These are phyloP conservation scores for Polydrusus pterygomalis DNA, from an alignment of 2,888 invertebrate genomes.

Conservation along the genomic window DNA sequence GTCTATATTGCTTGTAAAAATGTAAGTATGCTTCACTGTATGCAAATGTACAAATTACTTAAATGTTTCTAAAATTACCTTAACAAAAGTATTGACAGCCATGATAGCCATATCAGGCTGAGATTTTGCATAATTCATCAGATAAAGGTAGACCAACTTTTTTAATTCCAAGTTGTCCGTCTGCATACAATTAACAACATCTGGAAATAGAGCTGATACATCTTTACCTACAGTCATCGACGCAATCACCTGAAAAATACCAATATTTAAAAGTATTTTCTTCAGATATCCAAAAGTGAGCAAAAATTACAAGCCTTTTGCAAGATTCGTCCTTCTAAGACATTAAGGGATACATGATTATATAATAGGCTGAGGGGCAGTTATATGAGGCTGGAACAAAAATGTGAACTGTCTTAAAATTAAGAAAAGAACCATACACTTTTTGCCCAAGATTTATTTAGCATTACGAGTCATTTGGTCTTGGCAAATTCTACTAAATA, in stretches of 20 bases:
- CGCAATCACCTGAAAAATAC: constrained; percentile 88
- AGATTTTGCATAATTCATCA: constrained; percentile 99
- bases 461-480: too few relatives aligned
- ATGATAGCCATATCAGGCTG: constrained; percentile 99
- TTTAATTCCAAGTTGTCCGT: constrained; percentile 99
- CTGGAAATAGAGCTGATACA: constrained; percentile 98
- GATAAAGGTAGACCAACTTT: constrained; percentile 97
- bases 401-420: too few relatives aligned
- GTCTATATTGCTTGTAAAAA: too few relatives aligned
- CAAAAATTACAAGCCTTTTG: too few relatives aligned
- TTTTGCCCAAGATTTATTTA: too few relatives aligned
- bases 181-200: constrained; percentile 99
- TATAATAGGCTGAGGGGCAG: too few relatives aligned
- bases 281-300: background rate
- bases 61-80: constrained; percentile 85
- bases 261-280: constrained; percentile 47
- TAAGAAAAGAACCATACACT: too few relatives aligned
- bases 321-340: too few relatives aligned
- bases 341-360: too few relatives aligned
- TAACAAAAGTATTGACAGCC: constrained; percentile 99
- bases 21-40: too few relatives aligned
- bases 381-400: too few relatives aligned
- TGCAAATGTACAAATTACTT: too few relatives aligned
- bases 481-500: background rate
- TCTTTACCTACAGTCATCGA: constrained; percentile 99